Percentiles rank a stretch among this genome's conserved stretches.
Evolutionary conservation across 2,888 invertebrate genomes (phyloP).

Genomic region (Gymnoscelis rufifasciata): DNA sequence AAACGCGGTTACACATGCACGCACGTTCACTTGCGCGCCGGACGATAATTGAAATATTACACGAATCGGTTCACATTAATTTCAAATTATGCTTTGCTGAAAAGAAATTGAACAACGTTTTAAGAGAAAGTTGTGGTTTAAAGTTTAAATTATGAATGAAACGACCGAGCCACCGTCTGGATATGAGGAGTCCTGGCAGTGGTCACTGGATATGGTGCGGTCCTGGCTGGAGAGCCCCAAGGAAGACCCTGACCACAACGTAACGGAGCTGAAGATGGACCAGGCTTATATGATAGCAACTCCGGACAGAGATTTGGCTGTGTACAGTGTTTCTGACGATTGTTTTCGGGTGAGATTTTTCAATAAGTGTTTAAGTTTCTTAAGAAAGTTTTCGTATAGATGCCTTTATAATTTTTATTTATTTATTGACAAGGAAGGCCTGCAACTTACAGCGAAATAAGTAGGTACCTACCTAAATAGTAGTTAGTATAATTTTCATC

Average conservation of each 20-base stretch:
- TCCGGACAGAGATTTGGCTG: slow-evolving; percentile 62
- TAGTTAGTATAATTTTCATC: no score
- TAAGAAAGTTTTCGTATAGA: no score
- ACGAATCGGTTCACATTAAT: no score
- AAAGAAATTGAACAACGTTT: no score
- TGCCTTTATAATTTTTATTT: no score
- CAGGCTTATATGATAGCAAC: slow-evolving; percentile 80
- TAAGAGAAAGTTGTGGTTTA: no score
- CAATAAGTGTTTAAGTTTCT: neutral
- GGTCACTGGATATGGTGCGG: slow-evolving; percentile 63
- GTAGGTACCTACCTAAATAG: no score
- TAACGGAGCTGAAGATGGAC: slow-evolving; percentile 81
- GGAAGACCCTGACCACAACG: slow-evolving; percentile 72
- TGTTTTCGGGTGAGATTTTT: slow-evolving; percentile 81
- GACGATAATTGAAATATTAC: neutral
- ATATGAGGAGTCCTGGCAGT: slow-evolving; percentile 56
- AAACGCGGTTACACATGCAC: slow-evolving; percentile 25
- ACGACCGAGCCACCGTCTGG: slow-evolving; percentile 30
- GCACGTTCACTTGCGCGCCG: slow-evolving; percentile 25
- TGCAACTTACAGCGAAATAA: no score
- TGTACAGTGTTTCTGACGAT: slow-evolving; percentile 84
- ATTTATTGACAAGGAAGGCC: no score
- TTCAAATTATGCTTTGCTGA: no score
- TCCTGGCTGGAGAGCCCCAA: slow-evolving; percentile 81
- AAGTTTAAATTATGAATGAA: slow-evolving; percentile 49